Evolutionary conservation across 2,797 vertebrate genomes (phyloP), one percentile per base, ranked within the genome.

Genomic region (Ambastaia sidthimunki): DNA sequence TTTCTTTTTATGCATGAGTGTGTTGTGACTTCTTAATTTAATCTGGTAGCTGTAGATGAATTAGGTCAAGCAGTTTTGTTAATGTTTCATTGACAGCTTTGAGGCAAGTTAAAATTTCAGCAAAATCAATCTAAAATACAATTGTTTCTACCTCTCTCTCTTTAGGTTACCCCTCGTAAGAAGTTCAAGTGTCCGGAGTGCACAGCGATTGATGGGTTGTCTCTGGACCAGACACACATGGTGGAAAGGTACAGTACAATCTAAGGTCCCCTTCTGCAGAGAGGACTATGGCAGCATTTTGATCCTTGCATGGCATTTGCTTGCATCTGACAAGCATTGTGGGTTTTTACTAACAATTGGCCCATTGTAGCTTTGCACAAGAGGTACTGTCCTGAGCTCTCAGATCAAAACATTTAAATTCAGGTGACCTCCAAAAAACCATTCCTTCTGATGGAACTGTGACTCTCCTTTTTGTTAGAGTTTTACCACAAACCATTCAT

Each of bases 171-270:
- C 80, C 98, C 98, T 7, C 94, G 98, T 41, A 99, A 99, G 90
- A 99, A 99, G 92, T 99, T 99, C 92, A 99, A 99, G 91, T 99
- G 97, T 90, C 97, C 98, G 10, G 98, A 99, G 91, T 99, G 98
- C 87, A 99, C 98, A 0, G 98, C 98, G 84, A 98, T 99, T 44
- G 98, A 99, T 72, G 97, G 97, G 59, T 93, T 99, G 85, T 99
- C 97, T 0, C 89, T 99, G 78, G 98, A 99, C 92, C 98, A 99
- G 93, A 99, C 97, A 0, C 98, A 99, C 92, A 99, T 99, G 97
- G 97, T 99, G 76, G 97, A 99, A 89, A 97, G 98, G 98, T 99
- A 88, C 92, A 91, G 80, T 80, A 76, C 62, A 71, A 78, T 48
- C 57, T 25, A 68, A 65, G 78, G 60, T 80, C 65, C 41, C 37